Evolutionary conservation across 1,140 invertebrate species (phyloP).

Genomic region (Lepidurus apus): DNA sequence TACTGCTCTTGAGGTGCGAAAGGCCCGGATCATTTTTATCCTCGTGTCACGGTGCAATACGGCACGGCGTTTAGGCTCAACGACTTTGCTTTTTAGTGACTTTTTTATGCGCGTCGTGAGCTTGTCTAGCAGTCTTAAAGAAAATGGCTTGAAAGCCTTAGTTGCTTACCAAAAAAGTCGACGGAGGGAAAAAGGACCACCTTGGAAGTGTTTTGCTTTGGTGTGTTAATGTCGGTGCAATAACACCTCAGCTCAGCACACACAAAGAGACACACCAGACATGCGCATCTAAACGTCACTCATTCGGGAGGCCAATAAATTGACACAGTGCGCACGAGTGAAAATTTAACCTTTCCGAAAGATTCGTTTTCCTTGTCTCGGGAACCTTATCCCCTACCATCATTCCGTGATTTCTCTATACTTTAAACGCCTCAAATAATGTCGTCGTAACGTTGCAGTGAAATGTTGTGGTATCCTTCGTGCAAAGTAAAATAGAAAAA

Average conservation of each 20-base stretch:
- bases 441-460: too few species aligned
- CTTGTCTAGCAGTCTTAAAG: not conserved
- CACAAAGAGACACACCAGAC: not conserved
- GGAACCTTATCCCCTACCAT: too few species aligned
- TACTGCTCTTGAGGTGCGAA: not conserved
- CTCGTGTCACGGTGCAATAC: conserved; percentile 20
- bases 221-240: not conserved
- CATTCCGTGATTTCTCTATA: too few species aligned
- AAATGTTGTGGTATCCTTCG: too few species aligned
- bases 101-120: conserved; percentile 5
- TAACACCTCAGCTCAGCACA: not conserved
- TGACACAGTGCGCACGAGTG: not conserved
- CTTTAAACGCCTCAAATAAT: too few species aligned
- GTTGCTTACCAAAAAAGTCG: not conserved
- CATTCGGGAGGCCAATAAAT: not conserved
- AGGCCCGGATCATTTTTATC: not conserved
- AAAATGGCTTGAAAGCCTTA: not conserved
- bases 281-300: not conserved
- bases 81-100: conserved; percentile 2
- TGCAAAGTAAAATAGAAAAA: too few species aligned
- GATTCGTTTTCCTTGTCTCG: too few species aligned
- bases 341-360: not conserved
- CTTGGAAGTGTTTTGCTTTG: not conserved
- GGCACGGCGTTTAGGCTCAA: conserved; percentile 7
- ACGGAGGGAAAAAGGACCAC: not conserved